These are phyloP conservation scores for Bombyx mandarina DNA, from an alignment of 1,140 invertebrate species.

Conservation along the genomic window DNA sequence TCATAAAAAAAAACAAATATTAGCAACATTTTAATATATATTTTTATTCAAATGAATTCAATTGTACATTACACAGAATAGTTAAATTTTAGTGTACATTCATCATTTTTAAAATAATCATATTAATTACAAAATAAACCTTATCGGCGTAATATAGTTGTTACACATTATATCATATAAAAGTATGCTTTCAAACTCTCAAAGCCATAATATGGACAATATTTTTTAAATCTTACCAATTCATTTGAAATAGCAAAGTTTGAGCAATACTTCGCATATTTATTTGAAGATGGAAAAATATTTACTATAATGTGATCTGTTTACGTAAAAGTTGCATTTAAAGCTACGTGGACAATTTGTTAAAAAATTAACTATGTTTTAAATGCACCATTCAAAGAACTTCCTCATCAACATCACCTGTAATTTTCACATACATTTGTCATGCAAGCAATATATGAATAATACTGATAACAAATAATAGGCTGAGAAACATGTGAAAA, in stretches of 20 bases:
- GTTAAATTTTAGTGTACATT: conserved; percentile 56
- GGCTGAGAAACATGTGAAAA: conserved; percentile 8
- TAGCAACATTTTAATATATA: conserved; percentile 72
- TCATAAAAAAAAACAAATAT: conserved; percentile 47
- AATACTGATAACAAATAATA: conserved; percentile 23
- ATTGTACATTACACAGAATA: conserved; percentile 64
- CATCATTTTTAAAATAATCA: conserved; percentile 55
- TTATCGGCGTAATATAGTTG: conserved; percentile 42
- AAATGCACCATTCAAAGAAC: conserved; percentile 61
- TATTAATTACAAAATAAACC: conserved; percentile 68
- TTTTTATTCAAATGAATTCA: conserved; percentile 69
- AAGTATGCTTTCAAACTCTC: conserved; percentile 44
- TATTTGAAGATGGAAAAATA: conserved; percentile 42
- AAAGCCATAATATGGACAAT: conserved; percentile 50
- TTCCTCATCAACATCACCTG: conserved; percentile 7
- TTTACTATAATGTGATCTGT: conserved; percentile 55
- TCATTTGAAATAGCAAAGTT: conserved; percentile 21
- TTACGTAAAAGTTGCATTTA: conserved; percentile 50
- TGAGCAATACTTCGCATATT: conserved; percentile 50
- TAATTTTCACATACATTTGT: conserved; percentile 12
- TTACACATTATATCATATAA: conserved; percentile 52
- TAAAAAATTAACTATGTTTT: conserved; percentile 57
- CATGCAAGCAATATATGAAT: conserved; percentile 53
- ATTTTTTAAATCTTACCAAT: conserved; percentile 32
- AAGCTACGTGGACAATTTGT: conserved; percentile 64